Evolutionary conservation across 2,888 invertebrate species (phyloP).

Genomic region (Dryococelus australis): DNA sequence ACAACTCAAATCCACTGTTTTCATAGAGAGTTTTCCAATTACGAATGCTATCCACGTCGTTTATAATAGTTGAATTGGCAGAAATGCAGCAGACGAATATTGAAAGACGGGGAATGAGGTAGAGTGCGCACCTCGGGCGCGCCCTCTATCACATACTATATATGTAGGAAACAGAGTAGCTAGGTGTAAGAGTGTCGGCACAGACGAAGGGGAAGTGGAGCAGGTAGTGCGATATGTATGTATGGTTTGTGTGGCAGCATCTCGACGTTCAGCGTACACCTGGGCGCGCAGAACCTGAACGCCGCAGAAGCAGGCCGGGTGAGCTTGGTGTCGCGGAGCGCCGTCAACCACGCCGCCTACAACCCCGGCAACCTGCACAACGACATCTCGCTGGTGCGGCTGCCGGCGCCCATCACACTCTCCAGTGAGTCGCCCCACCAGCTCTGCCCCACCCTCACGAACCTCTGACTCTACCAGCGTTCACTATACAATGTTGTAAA

Average conservation of each 20-base stretch:
- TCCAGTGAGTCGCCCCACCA: not conserved
- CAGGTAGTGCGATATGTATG: not conserved
- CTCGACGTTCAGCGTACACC: constrained; percentile 13
- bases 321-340: not conserved
- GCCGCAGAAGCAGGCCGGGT: constrained; percentile 30
- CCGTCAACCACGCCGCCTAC: constrained; percentile 34
- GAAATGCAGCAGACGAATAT: too few species aligned
- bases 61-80: too few species aligned
- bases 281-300: constrained; percentile 33
- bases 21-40: too few species aligned
- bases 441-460: not conserved
- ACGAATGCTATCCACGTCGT: too few species aligned
- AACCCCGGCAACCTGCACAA: constrained; percentile 29
- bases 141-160: too few species aligned
- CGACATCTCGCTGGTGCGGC: constrained; percentile 33
- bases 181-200: not conserved
- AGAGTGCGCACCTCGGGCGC: too few species aligned
- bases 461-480: too few species aligned
- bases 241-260: not conserved
- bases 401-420: constrained; percentile 30
- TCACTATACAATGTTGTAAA: too few species aligned
- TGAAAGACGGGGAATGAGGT: too few species aligned
- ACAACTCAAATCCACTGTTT: too few species aligned
- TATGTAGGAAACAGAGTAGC: not conserved
- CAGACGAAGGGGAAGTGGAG: not conserved